Evolutionary conservation across 2,888 invertebrate genomes (phyloP).

Genomic region (Mallateleia sp.): DNA sequence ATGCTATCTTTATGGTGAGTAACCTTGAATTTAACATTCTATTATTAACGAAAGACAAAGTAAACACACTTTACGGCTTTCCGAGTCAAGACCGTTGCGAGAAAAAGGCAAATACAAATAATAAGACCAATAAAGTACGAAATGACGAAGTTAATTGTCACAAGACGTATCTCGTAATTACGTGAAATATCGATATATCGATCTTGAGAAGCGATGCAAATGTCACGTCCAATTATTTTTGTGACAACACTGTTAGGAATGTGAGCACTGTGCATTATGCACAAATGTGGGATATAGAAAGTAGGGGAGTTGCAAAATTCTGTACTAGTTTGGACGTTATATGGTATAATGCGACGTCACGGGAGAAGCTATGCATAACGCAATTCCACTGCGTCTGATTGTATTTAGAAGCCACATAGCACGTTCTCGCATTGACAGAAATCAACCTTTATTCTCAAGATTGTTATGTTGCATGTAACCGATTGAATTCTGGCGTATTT

Average conservation of each 20-base stretch:
- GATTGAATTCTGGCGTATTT: conserved; percentile 19
- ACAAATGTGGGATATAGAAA: conserved; percentile 42
- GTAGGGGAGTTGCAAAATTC: conserved; percentile 63
- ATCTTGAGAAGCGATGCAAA: too few species aligned
- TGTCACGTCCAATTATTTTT: conserved; percentile 46
- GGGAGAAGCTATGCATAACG: conserved; percentile 50
- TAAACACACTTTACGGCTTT: too few species aligned
- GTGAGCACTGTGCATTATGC: conserved; percentile 24
- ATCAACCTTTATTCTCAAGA: conserved; percentile 41
- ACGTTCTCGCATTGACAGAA: conserved; percentile 37
- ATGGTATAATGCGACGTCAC: conserved; percentile 56
- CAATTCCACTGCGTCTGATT: conserved; percentile 44
- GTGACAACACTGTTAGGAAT: conserved; percentile 55
- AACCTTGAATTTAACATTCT: too few species aligned
- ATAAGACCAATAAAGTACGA: too few species aligned
- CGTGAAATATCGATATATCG: too few species aligned
- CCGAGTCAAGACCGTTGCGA: too few species aligned
- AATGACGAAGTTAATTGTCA: too few species aligned
- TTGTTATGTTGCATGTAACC: conserved; percentile 21
- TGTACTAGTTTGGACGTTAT: conserved; percentile 55
- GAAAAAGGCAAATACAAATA: too few species aligned
- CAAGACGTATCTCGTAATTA: too few species aligned
- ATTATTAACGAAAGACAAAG: too few species aligned
- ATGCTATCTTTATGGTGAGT: too few species aligned
- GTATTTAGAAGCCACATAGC: not conserved